phyloP scores from a whole-genome alignment of 2,113 vertebrate genomes.

The Merops nubicus region DNA sequence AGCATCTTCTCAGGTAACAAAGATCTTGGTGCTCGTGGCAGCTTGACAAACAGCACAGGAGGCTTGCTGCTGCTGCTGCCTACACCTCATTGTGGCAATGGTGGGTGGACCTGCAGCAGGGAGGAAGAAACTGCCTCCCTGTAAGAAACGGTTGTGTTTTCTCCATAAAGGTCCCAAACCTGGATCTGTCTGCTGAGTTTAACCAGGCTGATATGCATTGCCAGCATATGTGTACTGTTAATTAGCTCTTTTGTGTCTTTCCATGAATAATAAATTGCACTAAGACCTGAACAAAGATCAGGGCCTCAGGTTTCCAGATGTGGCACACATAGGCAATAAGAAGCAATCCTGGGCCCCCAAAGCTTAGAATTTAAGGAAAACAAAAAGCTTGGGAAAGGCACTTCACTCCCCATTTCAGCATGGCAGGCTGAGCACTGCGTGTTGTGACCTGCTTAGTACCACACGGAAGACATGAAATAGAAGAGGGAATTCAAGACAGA shows the following conservation, averaged over 20 bases:
- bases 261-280: neutral
- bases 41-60: neutral
- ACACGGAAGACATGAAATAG: neutral
- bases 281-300: neutral
- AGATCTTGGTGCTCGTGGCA: neutral
- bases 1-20: neutral
- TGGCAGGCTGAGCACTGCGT: slow-evolving; percentile 13
- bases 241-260: neutral
- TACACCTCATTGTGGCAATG: neutral
- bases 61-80: neutral
- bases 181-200: neutral
- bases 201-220: neutral
- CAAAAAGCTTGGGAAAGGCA: neutral
- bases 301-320: neutral
- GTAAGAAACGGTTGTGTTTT: neutral
- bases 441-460: slow-evolving; percentile 35
- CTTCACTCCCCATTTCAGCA: neutral
- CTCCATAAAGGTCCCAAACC: neutral
- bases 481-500: slow-evolving; percentile 49
- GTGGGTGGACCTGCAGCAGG: neutral
- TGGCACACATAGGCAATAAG: fast-evolving
- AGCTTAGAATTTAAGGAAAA: neutral
- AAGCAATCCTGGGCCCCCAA: neutral
- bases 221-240: neutral
- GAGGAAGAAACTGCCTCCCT: neutral